A percentile compares a stretch with the other conserved stretches of the same genome.
phyloP scores from a whole-genome alignment of 2,797 vertebrate species.

The Urocyon cinereoargenteus region DNA sequence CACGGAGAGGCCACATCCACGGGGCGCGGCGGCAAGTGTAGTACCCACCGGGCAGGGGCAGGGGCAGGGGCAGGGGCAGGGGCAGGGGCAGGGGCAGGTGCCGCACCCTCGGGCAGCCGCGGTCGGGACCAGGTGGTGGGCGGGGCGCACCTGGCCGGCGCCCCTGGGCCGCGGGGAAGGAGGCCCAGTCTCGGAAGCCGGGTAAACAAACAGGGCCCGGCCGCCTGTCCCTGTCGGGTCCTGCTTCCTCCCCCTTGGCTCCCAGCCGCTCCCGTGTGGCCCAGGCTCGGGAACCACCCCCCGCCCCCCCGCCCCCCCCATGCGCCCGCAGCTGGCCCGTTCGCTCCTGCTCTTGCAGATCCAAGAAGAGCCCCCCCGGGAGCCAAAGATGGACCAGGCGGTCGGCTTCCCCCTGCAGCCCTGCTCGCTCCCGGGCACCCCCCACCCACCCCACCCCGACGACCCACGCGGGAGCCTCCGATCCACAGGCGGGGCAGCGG shows the following conservation, averaged over 20 bases:
- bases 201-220: not conserved
- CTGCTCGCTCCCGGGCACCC: fast-evolving
- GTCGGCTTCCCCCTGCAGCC: not conserved
- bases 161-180: too few relatives aligned
- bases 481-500: not conserved
- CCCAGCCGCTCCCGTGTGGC: not conserved
- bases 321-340: not conserved
- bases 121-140: not conserved
- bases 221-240: not conserved
- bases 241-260: too few relatives aligned
- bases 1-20: too few relatives aligned
- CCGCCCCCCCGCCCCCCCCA: too few relatives aligned
- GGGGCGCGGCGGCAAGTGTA: too few relatives aligned
- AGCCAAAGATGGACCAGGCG: too few relatives aligned
- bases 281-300: not conserved
- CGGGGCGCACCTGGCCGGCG: too few relatives aligned
- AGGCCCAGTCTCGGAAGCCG: not conserved
- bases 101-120: not conserved
- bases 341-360: too few relatives aligned
- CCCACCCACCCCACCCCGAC: not conserved
- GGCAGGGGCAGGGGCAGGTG: too few relatives aligned
- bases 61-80: too few relatives aligned
- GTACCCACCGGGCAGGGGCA: too few relatives aligned
- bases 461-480: not conserved
- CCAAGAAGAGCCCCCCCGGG: not conserved